Base-by-base conservation (phyloP, 2,113 vertebrate species). In the Beaufortia kweichowensis region DNA sequence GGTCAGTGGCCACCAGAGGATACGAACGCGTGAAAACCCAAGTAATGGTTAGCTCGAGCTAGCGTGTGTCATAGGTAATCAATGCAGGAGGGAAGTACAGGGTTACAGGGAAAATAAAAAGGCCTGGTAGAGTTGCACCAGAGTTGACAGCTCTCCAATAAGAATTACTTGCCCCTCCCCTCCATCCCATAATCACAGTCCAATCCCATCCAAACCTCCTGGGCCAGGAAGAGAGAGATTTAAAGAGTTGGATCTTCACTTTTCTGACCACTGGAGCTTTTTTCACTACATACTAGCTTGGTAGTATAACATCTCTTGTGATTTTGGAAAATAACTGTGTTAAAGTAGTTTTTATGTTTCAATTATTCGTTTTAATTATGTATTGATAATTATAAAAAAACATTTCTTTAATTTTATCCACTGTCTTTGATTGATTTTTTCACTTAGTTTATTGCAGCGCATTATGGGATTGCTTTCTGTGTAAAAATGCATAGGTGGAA, bases 91-190 rank as follows among this genome's bases (percentile, higher is more conserved):
- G 73, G 53, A 85, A 83, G 41, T 23, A 82, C 31, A 83, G 63
- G 29, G 39, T 80, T 73, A 88, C 74, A 69, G 69, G 50, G 78
- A 75, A 73, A 87, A 85, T 78, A 83, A 89, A 82, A 84, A 76
- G 73, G 56, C 87, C 83, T 79, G 78, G 61, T 83, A 87, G 79
- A 78, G 83, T 88, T 82, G 43, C 43, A 79, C 80, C 85, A 79
- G 80, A 64, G 65, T 68, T 76, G 87, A 91, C 78, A 82, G 87
- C 61, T 86, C 88, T 82, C 84, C 87, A 81, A 84, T 84, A 87
- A 86, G 80, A 3, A 69, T 79, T 83, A 78, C 75, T 55, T 57
- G 71, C 73, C 80, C 71, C 50, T 77, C 50, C 76, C 75, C 60
- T 69, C 67, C 63, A 79, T 74, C 77, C 69, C 74, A 78, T 80